Conservation (phyloP, 2,797 vertebrate species). For the Sebastolobus altivelis region DNA sequence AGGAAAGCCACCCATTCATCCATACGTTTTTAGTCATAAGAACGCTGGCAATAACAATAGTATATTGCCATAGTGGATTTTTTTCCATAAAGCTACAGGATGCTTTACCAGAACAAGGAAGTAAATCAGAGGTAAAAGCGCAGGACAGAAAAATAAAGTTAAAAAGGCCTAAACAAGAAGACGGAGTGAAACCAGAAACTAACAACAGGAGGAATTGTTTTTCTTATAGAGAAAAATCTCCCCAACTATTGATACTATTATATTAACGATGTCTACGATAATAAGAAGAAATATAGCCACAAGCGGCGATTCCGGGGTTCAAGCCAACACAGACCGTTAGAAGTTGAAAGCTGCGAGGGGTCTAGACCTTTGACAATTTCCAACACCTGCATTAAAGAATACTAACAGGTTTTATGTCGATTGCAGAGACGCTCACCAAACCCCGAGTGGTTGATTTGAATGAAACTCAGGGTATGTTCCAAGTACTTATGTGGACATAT, state of each 20-base stretch:
- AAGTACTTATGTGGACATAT: no score
- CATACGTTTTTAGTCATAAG: neutral
- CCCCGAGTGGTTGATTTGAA: no score
- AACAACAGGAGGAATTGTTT: neutral
- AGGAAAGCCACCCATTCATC: neutral
- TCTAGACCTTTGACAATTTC: no score
- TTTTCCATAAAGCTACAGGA: neutral
- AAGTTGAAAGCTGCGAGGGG: no score
- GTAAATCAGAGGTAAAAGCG: slow-evolving; percentile 20
- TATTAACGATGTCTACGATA: neutral
- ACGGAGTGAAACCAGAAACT: neutral
- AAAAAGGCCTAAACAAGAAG: neutral
- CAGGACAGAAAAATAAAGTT: neutral
- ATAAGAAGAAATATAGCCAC: neutral
- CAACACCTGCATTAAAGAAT: no score
- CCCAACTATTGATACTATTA: neutral
- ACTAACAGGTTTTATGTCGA: no score
- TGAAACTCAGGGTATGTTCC: no score
- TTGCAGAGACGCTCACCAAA: no score
- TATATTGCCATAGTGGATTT: neutral
- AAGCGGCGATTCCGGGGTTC: no score
- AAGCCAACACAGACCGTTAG: no score
- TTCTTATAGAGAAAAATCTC: neutral
- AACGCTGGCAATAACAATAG: neutral
- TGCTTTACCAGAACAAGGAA: neutral